Evolutionary conservation across 2,113 vertebrate species (phyloP), one percentile per base, ranked within the genome.

Genomic region (Aegithalos caudatus): DNA sequence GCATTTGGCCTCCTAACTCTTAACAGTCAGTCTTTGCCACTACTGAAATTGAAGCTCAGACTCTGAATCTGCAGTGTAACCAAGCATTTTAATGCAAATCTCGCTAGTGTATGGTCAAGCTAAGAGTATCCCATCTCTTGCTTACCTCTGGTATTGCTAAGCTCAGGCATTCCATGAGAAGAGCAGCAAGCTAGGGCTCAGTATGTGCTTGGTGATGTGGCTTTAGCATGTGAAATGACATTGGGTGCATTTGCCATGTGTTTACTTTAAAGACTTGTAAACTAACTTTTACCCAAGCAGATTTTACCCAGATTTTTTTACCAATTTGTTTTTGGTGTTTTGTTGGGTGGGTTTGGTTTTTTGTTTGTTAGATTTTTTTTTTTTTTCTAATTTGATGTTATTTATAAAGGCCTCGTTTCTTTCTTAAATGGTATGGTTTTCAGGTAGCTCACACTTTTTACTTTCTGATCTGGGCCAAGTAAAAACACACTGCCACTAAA

Each of bases 291-390:
- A 80, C 29, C 2, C 11, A 44, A 31, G 18, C 15, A 61, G 38
- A 44, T 73, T 62, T 48, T 65, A 56, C 12, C 27, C 14, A 66
- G 22, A 64, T 2, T 40, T 47, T 81, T 60, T 53, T 61, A 7
- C 21, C 37, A 33, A 22, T 53, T 81, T 60, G 2, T 20, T 90
- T 86, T 88, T 50, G 12, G 15, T 35, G 6, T 19, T 61, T 65
- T 51, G 2, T 51, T 90, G n/a, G 37, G 20, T 31, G 11, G 0
- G 3, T 28, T 74, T 66, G 2, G 1, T 8, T 77, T 25, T 25
- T 16, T 28, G 4, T 38, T 58, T 25, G 3, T 7, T 72, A n/a
- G n/a, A n/a, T 38, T 5, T 12, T 70, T 35, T 23, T 2, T 9
- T 45, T 58, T 50, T 50, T 28, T 42, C 24, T 38, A 33, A 21